A percentile compares a stretch with the other conserved stretches of the same genome.
phyloP scores from a whole-genome alignment of 2,888 invertebrate genomes.

The Heliconius ethilla region DNA sequence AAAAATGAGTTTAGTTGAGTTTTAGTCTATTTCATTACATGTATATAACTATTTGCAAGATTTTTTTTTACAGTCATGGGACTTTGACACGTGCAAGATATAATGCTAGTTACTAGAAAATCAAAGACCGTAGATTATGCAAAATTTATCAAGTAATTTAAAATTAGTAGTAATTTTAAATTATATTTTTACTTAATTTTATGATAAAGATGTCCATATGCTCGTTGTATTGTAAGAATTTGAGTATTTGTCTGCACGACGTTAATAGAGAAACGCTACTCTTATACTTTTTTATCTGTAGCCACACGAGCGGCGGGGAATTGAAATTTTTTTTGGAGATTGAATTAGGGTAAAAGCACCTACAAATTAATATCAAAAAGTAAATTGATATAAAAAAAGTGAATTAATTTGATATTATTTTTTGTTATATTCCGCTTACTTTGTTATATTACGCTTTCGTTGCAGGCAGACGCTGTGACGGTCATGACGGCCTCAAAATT shows the following conservation, averaged over 20 bases:
- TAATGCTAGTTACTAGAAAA: background rate
- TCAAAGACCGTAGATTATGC: background rate
- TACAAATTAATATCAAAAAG: too few species aligned
- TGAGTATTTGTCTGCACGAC: background rate
- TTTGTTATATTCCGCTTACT: too few species aligned
- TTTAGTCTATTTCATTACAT: background rate
- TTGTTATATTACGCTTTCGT: too few species aligned
- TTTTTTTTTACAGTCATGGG: conserved; percentile 1
- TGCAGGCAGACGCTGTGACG: too few species aligned
- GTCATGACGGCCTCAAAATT: too few species aligned
- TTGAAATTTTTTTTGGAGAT: background rate
- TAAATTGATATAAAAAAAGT: too few species aligned
- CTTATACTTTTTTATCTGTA: background rate
- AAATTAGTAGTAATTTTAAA: background rate
- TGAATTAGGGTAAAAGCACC: too few species aligned
- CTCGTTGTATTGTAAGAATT: background rate
- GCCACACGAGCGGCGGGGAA: background rate
- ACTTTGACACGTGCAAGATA: background rate
- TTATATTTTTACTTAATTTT: background rate
- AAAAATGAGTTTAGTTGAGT: too few species aligned
- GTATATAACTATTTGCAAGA: background rate
- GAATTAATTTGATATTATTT: too few species aligned
- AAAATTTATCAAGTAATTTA: background rate
- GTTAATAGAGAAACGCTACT: background rate
- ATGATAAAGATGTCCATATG: too few species aligned